Percentiles rank a stretch among this genome's conserved stretches.
Evolutionary conservation across 2,888 invertebrate species (phyloP).

Genomic region (Ormyrus nitidulus): DNA sequence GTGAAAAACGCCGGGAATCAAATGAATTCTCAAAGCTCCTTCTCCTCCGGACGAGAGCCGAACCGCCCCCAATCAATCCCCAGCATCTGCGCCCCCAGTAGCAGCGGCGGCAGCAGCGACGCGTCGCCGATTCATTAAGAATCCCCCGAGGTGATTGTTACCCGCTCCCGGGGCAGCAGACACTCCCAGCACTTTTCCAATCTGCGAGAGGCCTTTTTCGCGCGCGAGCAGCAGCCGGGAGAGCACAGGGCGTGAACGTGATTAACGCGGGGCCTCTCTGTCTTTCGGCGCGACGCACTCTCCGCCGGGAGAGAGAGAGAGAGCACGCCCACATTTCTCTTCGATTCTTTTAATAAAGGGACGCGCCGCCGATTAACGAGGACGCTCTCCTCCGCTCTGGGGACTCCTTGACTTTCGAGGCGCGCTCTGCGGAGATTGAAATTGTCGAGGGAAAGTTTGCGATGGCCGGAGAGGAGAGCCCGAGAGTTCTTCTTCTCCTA

Average conservation of each 20-base stretch:
- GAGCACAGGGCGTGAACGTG: conserved; percentile 67
- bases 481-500: background rate
- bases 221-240: background rate
- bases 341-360: conserved; percentile 77
- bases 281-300: conserved; percentile 53
- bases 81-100: conserved; percentile 47
- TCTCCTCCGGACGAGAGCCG: background rate
- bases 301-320: background rate
- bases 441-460: background rate
- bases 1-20: conserved; percentile 48
- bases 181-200: conserved; percentile 35
- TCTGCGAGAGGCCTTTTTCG: conserved; percentile 36
- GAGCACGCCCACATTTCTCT: conserved; percentile 76
- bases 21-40: conserved; percentile 46
- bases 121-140: conserved; percentile 54
- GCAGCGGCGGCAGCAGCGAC: background rate
- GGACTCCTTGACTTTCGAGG: background rate
- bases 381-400: conserved; percentile 18
- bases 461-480: no score
- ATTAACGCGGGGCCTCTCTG: conserved; percentile 64
- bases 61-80: conserved; percentile 49
- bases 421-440: background rate
- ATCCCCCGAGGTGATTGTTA: conserved; percentile 42
- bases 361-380: conserved; percentile 74
- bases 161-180: conserved; percentile 25